A percentile compares a stretch with the other conserved stretches of the same genome.
These are phyloP conservation scores for Garrulus glandarius DNA, from an alignment of 2,797 vertebrate genomes.

Conservation along the genomic window DNA sequence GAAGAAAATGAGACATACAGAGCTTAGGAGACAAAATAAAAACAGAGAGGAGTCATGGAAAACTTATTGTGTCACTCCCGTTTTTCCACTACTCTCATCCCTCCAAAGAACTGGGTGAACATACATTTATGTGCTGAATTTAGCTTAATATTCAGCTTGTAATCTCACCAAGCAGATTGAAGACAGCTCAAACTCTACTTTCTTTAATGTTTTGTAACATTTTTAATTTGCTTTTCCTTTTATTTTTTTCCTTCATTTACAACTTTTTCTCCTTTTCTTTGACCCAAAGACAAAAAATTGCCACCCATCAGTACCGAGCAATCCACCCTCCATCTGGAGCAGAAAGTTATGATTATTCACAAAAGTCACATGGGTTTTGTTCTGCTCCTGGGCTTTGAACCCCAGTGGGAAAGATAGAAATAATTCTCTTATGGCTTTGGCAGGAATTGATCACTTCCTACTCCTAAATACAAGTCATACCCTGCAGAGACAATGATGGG, in stretches of 20 bases:
- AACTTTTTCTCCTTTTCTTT: neutral
- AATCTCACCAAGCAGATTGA: neutral
- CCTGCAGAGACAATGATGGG: neutral
- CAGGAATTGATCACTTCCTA: neutral
- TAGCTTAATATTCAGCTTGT: neutral
- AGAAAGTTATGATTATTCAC: neutral
- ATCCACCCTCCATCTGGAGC: neutral
- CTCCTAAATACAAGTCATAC: neutral
- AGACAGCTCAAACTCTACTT: neutral
- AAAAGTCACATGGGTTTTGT: neutral
- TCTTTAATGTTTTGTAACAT: neutral
- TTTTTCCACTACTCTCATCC: neutral
- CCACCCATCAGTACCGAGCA: neutral
- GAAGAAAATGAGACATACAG: neutral
- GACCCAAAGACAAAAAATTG: neutral
- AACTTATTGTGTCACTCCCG: neutral
- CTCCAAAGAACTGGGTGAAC: neutral
- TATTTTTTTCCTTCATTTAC: neutral
- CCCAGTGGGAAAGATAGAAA: neutral
- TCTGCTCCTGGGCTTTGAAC: slow-evolving; percentile 29
- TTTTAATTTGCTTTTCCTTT: neutral
- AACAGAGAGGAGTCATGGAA: neutral
- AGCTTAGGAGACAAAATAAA: neutral
- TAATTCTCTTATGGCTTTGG: neutral
- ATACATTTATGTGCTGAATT: neutral